Base-by-base conservation (phyloP, 1,140 invertebrate species). In the Atta cephalotes region DNA sequence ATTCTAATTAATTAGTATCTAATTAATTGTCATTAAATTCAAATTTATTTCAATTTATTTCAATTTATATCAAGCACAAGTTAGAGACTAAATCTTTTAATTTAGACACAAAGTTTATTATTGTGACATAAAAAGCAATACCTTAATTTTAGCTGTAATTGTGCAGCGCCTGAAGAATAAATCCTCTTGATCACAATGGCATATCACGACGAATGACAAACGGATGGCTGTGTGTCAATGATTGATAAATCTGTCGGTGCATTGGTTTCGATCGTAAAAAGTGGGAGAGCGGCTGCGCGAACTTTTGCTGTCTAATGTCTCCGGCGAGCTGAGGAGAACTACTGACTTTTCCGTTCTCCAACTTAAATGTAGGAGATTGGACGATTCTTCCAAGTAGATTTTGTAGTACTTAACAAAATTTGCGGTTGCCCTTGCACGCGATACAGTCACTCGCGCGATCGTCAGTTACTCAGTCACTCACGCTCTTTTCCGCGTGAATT, bases 241-340 rank as follows among this genome's bases (percentile, higher is more conserved):
- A 80, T 72, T 39, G 25, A 65, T 25, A 25, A 80, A 76, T 86
- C 62, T 14, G 16, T 4, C 25, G 51, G n/a, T 14, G 39, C 62
- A 28, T 71, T 28, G n/a, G 35, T 80, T 45, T 51, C n/a, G 72
- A 63, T 25, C 31, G 28, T 25, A 45, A 76, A 39, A 21, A 3
- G 51, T 66, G 68, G 18, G 53, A 49, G 80, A 60, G 53, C 35
- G 80, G n/a, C 4, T 79, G 71, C 62, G 45, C 65, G 71, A 63
- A 72, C n/a, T 53, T 56, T 25, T 21, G 21, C 71, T n/a, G 18
- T 53, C 28, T 65, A 81, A 81, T 63, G 84, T n/a, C 58, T 62
- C 62, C 72, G 65, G 58, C 10, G 51, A 78, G 86, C 76, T 86
- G 82, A 70, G 6, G 51, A 72, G 53, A 74, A 80, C 66, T 9